Base-by-base conservation (phyloP, 2,113 vertebrate genomes). In the Pelecanus crispus region DNA sequence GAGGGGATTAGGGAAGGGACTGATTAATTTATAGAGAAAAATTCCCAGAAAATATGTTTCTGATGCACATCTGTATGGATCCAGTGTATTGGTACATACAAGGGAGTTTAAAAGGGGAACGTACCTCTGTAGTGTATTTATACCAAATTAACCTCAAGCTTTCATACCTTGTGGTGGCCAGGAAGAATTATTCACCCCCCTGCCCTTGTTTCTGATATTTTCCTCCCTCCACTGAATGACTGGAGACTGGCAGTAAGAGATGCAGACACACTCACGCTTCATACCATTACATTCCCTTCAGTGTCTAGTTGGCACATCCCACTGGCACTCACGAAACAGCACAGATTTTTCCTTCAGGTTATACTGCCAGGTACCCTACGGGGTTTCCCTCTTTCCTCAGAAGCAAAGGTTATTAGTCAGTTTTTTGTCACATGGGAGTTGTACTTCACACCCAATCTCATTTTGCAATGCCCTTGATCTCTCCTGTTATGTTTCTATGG, bases 371-470 rank as follows among this genome's bases (percentile, higher is more conserved):
- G 52, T 82, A 52, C 79, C 19, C 29, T 56, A 40, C 53, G 31
- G 56, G 47, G 63, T 77, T 93, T 95, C 58, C 79, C 40, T 68
- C 10, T 52, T 93, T 72, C 56, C 81, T 88, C 79, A 86, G 91
- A 82, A 77, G 53, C 31, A 77, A 80, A 70, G 56, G 21, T 68
- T 90, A 65, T 68, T 80, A 80, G n/a, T 34, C 44, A 93, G 66
- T 25, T 63, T 65, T 71, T 71, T 79, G 53, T 44, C 66, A 90
- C 66, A 14, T 49, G n/a, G 24, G 66, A 68, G 52, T 44, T 68
- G 59, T 56, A 72, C 67, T 88, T 92, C 0, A 0, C 12, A 80
- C 40, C 59, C 49, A 72, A 36, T 56, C 34, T 67, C 0, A 0
- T 50, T 90, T 73, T 88, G 62, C 62, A 72, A 53, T 11, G 31